Percentiles rank a stretch among this genome's conserved stretches.
Conservation (phyloP, 1,140 invertebrate species). For the Anastrepha ludens region DNA sequence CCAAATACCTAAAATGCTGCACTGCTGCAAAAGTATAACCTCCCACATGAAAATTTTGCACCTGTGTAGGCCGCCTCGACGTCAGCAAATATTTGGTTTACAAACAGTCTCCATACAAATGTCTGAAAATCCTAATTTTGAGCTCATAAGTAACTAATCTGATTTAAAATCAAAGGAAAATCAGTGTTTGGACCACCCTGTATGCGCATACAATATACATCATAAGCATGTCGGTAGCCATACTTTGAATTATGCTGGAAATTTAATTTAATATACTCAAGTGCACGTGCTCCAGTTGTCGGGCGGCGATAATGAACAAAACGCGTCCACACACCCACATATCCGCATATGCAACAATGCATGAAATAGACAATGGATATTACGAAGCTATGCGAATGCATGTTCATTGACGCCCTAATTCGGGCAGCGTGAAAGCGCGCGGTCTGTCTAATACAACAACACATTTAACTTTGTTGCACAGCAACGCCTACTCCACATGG, state of each 20-base stretch:
- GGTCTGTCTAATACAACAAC: not conserved
- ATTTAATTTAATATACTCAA: conserved; percentile 37
- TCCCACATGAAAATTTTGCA: no score
- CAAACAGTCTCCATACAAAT: no score
- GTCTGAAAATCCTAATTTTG: no score
- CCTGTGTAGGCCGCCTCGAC: no score
- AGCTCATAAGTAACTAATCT: no score
- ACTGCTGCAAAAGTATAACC: no score
- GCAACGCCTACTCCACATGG: not conserved
- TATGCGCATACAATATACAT: not conserved
- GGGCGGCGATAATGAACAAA: not conserved
- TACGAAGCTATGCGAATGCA: not conserved
- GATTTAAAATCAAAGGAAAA: no score
- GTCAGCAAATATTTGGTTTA: no score
- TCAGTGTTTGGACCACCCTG: not conserved
- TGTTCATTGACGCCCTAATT: not conserved
- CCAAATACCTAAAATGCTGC: no score
- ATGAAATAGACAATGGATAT: not conserved
- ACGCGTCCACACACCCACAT: no score
- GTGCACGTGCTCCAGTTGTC: not conserved
- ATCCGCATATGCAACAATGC: not conserved
- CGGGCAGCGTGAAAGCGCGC: no score
- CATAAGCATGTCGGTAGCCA: not conserved
- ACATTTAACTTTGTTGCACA: conserved; percentile 1
- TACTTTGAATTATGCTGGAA: conserved; percentile 10